These are phyloP conservation scores for Paraescarpia echinospica DNA, from an alignment of 1,140 invertebrate species.

Conservation along the genomic window DNA sequence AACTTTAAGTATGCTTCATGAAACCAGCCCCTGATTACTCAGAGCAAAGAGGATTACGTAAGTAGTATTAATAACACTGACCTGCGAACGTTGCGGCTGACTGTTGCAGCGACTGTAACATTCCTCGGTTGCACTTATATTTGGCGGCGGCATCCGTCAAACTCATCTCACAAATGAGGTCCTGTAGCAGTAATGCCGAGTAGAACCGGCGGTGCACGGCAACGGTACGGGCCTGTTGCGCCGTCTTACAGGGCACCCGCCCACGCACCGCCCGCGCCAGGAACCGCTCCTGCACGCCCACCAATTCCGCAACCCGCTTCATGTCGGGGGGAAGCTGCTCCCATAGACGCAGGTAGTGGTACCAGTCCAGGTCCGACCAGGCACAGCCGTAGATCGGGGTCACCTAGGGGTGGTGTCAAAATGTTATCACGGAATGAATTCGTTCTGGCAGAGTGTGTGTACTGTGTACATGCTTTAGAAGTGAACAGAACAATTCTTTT, in stretches of 20 bases:
- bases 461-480: too few species aligned
- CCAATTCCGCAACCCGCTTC: conserved; percentile 83
- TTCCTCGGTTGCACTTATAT: conserved; percentile 83
- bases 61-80: too few species aligned
- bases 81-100: conserved; percentile 94
- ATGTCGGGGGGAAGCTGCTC: conserved; percentile 76
- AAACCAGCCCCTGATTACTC: too few species aligned
- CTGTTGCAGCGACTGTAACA: conserved; percentile 89
- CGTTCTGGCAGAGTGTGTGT: too few species aligned
- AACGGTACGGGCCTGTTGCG: conserved; percentile 59
- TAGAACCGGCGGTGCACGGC: conserved; percentile 69
- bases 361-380: conserved; percentile 81
- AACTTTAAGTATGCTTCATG: too few species aligned
- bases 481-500: too few species aligned
- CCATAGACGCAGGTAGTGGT: conserved; percentile 82
- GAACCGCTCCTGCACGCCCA: conserved; percentile 89
- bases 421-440: background rate
- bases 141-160: conserved; percentile 77
- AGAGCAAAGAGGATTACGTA: too few species aligned
- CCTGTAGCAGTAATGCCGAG: conserved; percentile 86
- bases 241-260: conserved; percentile 62
- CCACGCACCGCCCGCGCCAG: conserved; percentile 78
- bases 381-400: conserved; percentile 83
- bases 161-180: conserved; percentile 88
- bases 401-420: conserved; percentile 50